Evolutionary conservation across 1,140 invertebrate species (phyloP).

Genomic region (Drosophila grimshawi): DNA sequence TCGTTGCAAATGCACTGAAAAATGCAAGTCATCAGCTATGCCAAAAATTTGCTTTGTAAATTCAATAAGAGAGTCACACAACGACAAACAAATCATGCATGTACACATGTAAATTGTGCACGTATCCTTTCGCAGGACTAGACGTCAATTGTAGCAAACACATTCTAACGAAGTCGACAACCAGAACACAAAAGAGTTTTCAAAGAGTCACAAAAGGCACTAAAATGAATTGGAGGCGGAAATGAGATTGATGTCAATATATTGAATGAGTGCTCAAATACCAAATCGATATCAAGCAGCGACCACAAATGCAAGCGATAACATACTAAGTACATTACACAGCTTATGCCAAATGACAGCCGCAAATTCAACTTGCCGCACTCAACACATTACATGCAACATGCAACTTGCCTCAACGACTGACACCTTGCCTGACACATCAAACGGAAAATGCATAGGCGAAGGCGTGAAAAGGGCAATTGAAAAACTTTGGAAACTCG

Average conservation of each 20-base stretch:
- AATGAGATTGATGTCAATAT: slow-evolving; percentile 27
- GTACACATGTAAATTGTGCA: slow-evolving; percentile 19
- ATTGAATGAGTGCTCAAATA: slow-evolving; percentile 21
- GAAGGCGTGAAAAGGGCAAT: slow-evolving; percentile 44
- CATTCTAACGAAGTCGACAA: background rate
- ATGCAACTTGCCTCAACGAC: slow-evolving; percentile 54
- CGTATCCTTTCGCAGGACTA: slow-evolving; percentile 4
- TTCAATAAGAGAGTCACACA: slow-evolving; percentile 24
- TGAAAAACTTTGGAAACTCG: slow-evolving; percentile 41
- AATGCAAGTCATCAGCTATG: slow-evolving; percentile 27
- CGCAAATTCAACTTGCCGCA: slow-evolving; percentile 4
- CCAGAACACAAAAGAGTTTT: background rate
- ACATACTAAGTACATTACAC: slow-evolving; percentile 1
- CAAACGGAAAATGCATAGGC: slow-evolving; percentile 48
- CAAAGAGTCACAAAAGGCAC: background rate
- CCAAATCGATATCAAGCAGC: slow-evolving; percentile 7
- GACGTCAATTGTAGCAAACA: background rate
- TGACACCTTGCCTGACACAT: slow-evolving; percentile 29
- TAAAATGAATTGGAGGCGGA: slow-evolving; percentile 1
- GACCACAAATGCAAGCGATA: background rate
- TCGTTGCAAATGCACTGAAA: too few species aligned
- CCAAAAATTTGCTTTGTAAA: slow-evolving; percentile 36
- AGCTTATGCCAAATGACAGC: slow-evolving; percentile 31
- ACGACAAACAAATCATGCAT: slow-evolving; percentile 37
- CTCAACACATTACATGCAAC: slow-evolving; percentile 15